Evolutionary conservation across 2,797 vertebrate species (phyloP), one percentile per base, ranked within the genome.

Genomic region (Hylomyscus alleni): DNA sequence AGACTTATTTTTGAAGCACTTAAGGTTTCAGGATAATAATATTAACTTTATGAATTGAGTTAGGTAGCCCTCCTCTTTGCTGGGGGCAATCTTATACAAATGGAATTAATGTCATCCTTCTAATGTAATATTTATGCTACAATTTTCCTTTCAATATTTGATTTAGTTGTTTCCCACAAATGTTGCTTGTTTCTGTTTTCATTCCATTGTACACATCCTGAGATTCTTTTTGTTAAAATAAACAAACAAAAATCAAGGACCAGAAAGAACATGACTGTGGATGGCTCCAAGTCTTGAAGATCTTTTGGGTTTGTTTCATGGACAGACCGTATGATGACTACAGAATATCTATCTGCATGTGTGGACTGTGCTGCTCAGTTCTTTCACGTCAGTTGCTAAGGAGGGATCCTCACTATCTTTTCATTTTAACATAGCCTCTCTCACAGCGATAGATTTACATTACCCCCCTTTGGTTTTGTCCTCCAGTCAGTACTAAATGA

Each of bases 401-500:
- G 91, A 82, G 17, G 17, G 4, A 69, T 11, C 29, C 31, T 40
- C n/a, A 58, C 6, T 87, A 47, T 24, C 40, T 6, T 95, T 76
- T 87, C n/a, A 95, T 92, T 85, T 89, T 84, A 81, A 87, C 29
- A 67, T 78, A 91, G 52, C 15, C 92, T 88, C 76, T 56, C 12
- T 17, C 56, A 11, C 34, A 1, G 62, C 34, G 14, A 81, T 31
- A 67, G 78, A 56, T 20, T 17, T 75, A 87, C 3, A 60, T 88
- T 82, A 6, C 19, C 67, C 67, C 34, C 13, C 14, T 34, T 29
- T 19, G 67, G 34, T 69, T 96, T 69, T 89, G 50, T 60, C 7
- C 31, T 52, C 0, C 75, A 77, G 47, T 90, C 31, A 67, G 44
- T 83, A 89, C 67, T 37, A 19, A 87, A 69, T 40, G 37, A 19